Conservation (phyloP, 2,113 vertebrate species). For the Erythrocercus mccallii region DNA sequence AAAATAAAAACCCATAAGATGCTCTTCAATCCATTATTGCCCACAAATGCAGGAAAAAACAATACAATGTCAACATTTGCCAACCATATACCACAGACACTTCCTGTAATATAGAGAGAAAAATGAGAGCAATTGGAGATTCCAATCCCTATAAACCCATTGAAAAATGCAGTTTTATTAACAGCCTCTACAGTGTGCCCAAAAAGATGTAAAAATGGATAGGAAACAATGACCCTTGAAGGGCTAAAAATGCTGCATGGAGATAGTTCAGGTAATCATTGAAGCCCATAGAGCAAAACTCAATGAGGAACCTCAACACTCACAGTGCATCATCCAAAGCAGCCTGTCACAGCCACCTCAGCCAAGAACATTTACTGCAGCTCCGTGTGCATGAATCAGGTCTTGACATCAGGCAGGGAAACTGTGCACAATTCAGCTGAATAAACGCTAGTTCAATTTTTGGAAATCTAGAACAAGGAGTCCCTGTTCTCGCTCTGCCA, state of each 20-base stretch:
- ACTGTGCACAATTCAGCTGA: not conserved
- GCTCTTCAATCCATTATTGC: slow-evolving; percentile 48
- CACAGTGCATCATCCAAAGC: not conserved
- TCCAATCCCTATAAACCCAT: not conserved
- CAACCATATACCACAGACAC: not conserved
- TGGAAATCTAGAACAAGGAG: not conserved
- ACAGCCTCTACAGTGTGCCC: not conserved
- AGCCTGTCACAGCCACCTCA: not conserved
- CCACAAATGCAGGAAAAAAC: slow-evolving; percentile 49
- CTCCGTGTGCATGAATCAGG: not conserved
- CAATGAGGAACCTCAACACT: not conserved
- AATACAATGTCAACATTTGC: slow-evolving; percentile 24
- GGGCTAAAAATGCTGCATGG: not conserved
- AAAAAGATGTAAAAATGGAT: not conserved
- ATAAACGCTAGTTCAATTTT: not conserved
- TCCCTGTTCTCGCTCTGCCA: not conserved
- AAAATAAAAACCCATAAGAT: slow-evolving; percentile 7
- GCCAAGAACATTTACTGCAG: not conserved
- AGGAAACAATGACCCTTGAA: not conserved
- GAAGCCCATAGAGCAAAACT: not conserved
- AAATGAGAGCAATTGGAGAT: not conserved
- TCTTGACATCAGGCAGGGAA: not conserved
- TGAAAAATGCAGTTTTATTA: slow-evolving; percentile 27
- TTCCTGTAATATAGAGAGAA: not conserved
- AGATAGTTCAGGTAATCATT: not conserved